These are phyloP conservation scores for Leptopilina syphax DNA, from an alignment of 2,888 invertebrate genomes.

Conservation along the genomic window DNA sequence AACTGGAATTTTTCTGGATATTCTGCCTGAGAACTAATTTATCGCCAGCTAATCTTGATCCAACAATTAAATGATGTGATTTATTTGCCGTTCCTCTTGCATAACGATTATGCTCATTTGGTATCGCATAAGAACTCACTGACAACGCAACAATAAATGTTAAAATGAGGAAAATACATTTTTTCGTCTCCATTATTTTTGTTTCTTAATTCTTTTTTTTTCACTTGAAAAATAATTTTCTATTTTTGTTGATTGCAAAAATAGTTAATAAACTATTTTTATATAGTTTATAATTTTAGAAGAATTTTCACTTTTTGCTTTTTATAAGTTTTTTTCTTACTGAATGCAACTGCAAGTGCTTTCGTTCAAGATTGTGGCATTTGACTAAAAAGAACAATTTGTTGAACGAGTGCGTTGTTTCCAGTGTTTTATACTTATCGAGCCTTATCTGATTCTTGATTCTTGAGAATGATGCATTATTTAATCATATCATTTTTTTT, in stretches of 20 bases:
- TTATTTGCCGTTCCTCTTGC: background rate
- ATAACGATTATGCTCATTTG: background rate
- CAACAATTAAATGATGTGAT: slow-evolving; percentile 64
- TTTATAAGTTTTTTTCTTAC: no score
- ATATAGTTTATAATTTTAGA: background rate
- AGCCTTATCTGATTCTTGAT: slow-evolving; percentile 8
- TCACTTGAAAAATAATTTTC: background rate
- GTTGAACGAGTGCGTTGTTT: background rate
- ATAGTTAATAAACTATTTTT: no score
- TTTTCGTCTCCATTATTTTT: background rate
- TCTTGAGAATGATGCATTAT: background rate
- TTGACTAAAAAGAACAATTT: background rate
- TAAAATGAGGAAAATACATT: background rate
- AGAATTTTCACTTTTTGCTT: background rate
- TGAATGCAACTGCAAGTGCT: no score
- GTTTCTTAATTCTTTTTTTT: background rate
- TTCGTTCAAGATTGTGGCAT: background rate
- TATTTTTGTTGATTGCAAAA: background rate
- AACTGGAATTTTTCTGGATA: slow-evolving; percentile 65
- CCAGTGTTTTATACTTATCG: background rate
- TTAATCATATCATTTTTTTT: no score
- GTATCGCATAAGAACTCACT: slow-evolving; percentile 17
- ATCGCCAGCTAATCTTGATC: slow-evolving; percentile 62
- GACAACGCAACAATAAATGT: background rate
- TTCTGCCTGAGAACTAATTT: slow-evolving; percentile 53